Evolutionary conservation across 2,113 vertebrate species (phyloP).

Genomic region (Petrocephalus zakoni): DNA sequence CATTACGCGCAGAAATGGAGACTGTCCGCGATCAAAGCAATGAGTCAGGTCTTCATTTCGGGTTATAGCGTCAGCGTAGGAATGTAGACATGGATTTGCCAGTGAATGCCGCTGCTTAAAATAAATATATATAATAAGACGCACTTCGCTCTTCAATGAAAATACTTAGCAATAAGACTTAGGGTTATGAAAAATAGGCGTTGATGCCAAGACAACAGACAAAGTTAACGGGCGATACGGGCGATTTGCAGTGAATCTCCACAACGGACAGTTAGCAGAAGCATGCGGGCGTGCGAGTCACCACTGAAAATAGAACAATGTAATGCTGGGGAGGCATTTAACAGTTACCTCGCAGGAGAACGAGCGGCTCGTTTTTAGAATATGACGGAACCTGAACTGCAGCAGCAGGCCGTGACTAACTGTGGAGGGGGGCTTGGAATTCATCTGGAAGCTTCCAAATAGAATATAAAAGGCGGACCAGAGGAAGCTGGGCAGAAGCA

Average conservation of each 20-base stretch:
- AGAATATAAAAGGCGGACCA: conserved; percentile 44
- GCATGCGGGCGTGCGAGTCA: conserved; percentile 4
- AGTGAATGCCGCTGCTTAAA: background rate
- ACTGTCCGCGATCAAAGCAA: background rate
- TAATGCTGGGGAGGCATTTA: conserved; percentile 47
- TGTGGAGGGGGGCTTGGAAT: conserved; percentile 33
- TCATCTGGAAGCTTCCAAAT: conserved; percentile 54
- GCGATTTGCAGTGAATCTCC: background rate
- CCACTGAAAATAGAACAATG: conserved; percentile 61
- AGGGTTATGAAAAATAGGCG: background rate
- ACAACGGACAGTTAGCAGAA: background rate
- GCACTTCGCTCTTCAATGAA: background rate
- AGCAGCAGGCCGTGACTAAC: conserved; percentile 29
- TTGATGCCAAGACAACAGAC: background rate
- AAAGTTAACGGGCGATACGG: background rate
- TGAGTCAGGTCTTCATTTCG: background rate
- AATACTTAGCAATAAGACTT: background rate
- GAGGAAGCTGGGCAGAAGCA: conserved; percentile 22
- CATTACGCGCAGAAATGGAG: background rate
- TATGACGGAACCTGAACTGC: conserved; percentile 38
- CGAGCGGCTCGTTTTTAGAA: conserved; percentile 49
- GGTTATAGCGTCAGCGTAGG: background rate
- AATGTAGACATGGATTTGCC: background rate
- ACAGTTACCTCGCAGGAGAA: conserved; percentile 44
- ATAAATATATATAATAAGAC: background rate